Evolutionary conservation across 2,113 vertebrate genomes (phyloP).

Genomic region (Petromus typicus): DNA sequence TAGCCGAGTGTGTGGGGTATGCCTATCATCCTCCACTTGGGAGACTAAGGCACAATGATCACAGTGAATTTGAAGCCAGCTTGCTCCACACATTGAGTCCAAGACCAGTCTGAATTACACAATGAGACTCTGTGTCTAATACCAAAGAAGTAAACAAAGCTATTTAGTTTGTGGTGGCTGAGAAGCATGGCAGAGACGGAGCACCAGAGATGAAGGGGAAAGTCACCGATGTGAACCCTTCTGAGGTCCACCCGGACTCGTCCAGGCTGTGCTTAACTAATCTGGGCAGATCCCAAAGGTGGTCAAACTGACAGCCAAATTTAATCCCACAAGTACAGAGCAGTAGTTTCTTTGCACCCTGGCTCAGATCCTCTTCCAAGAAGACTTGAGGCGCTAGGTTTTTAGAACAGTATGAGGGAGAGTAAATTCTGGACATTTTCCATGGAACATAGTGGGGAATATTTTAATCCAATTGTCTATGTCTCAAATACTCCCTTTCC

Average conservation of each 20-base stretch:
- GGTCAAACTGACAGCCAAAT: not conserved
- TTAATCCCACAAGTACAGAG: not conserved
- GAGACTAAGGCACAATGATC: not conserved
- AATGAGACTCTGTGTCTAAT: not conserved
- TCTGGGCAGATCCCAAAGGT: not conserved
- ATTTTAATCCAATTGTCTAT: not conserved
- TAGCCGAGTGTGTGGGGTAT: not conserved
- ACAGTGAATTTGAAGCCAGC: not conserved
- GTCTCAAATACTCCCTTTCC: not conserved
- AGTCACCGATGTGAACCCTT: not conserved
- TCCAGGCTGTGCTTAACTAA: not conserved
- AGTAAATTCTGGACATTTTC: not conserved
- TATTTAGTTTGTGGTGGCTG: not conserved
- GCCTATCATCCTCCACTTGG: not conserved
- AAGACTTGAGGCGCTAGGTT: not conserved
- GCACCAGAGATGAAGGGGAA: not conserved
- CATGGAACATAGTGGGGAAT: not conserved
- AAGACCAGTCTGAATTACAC: not conserved
- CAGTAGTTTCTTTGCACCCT: not conserved
- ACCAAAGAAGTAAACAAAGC: not conserved
- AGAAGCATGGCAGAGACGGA: not conserved
- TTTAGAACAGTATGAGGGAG: not conserved
- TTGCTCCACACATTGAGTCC: not conserved
- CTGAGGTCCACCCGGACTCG: not conserved
- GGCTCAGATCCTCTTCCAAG: not conserved